Percentiles rank a stretch among this genome's conserved stretches.
phyloP scores from a whole-genome alignment of 2,113 vertebrate species.

The Ameiurus melas region DNA sequence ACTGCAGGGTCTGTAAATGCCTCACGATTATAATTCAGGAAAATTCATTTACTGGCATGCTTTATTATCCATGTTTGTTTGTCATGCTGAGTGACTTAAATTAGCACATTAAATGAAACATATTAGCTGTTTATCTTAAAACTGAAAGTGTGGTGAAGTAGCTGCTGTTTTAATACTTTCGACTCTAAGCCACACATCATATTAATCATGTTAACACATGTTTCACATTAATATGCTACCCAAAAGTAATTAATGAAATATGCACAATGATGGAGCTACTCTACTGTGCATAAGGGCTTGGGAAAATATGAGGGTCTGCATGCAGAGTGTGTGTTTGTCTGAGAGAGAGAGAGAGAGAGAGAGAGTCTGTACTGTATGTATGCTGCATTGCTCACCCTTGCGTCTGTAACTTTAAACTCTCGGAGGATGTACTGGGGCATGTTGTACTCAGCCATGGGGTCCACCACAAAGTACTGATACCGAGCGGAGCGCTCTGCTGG shows the following conservation, averaged over 20 bases:
- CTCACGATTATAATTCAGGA: background rate
- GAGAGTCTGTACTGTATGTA: background rate
- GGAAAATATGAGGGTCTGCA: background rate
- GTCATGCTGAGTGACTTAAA: background rate
- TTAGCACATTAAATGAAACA: background rate
- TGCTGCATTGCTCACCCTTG: constrained; percentile 79
- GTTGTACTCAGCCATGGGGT: constrained; percentile 98
- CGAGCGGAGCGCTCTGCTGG: constrained; percentile 91
- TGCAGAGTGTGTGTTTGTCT: background rate
- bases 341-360: constrained; percentile 3
- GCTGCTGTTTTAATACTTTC: background rate
- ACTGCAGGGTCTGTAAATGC: background rate
- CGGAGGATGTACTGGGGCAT: constrained; percentile 98
- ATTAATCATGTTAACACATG: background rate
- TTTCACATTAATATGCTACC: background rate
- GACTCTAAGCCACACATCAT: background rate
- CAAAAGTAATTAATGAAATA: constrained; percentile 13
- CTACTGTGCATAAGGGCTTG: background rate
- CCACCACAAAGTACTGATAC: constrained; percentile 98
- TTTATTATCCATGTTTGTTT: background rate
- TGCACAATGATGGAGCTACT: background rate
- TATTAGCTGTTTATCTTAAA: background rate
- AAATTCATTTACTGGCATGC: background rate
- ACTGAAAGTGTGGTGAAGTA: constrained; percentile 4
- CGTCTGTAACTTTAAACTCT: constrained; percentile 98